Conservation (phyloP, 2,113 vertebrate genomes). For the Garra rufa region DNA sequence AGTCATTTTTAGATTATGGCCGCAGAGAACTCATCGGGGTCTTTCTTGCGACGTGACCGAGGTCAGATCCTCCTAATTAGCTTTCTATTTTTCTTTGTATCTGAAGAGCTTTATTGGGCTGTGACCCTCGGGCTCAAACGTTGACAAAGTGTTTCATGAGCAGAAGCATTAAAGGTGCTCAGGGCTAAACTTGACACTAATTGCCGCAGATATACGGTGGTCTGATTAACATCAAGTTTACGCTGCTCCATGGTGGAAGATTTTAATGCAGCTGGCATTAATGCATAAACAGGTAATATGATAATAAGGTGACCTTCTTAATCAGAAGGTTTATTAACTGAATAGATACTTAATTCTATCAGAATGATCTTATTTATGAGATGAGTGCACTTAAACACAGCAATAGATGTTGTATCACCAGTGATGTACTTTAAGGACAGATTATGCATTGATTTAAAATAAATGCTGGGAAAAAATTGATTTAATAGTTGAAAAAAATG, state of each 20-base stretch:
- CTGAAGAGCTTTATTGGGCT: slow-evolving; percentile 57
- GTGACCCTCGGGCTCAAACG: slow-evolving; percentile 27
- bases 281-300: neutral
- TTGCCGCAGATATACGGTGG: slow-evolving; percentile 4
- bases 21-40: slow-evolving; percentile 68
- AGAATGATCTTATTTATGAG: neutral
- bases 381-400: neutral
- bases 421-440: neutral
- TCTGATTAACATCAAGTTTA: neutral
- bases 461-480: neutral
- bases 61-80: slow-evolving; percentile 75
- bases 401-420: neutral
- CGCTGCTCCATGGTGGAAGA: neutral
- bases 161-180: slow-evolving; percentile 61
- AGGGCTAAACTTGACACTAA: slow-evolving; percentile 65
- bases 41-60: slow-evolving; percentile 73
- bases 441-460: neutral
- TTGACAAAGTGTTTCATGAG: slow-evolving; percentile 65
- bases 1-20: slow-evolving; percentile 76
- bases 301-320: neutral
- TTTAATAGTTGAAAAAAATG: too few relatives aligned
- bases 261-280: neutral
- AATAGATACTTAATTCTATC: neutral
- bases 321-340: neutral
- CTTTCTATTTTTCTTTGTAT: slow-evolving; percentile 45